Percentiles rank a stretch among this genome's conserved stretches.
Evolutionary conservation across 1,140 invertebrate species (phyloP).

Genomic region (Epicauta chinensis): DNA sequence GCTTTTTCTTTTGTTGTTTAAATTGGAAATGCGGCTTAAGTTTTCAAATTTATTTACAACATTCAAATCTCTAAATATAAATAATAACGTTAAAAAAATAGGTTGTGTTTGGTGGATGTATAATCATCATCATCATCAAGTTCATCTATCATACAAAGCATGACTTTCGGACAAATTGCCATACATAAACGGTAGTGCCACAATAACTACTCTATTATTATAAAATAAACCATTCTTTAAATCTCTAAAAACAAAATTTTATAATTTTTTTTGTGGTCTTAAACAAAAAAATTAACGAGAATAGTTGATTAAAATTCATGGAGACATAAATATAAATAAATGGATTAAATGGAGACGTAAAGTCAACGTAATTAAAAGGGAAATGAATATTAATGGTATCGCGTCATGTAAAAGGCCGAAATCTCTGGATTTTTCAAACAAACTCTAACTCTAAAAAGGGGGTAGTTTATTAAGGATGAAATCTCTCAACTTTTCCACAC

Average conservation of each 20-base stretch:
- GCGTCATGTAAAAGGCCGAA: constrained; percentile 29
- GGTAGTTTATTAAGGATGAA: too few species aligned
- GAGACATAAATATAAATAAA: constrained; percentile 41
- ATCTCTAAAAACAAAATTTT: too few species aligned
- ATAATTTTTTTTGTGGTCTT: too few species aligned
- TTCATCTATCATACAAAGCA: constrained; percentile 18
- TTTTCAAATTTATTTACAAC: too few species aligned
- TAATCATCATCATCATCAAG: constrained; percentile 16
- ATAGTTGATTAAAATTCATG: constrained; percentile 37
- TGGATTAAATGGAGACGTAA: constrained; percentile 38
- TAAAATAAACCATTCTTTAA: too few species aligned
- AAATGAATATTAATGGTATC: constrained; percentile 38
- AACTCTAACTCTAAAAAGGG: too few species aligned
- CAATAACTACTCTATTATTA: too few species aligned
- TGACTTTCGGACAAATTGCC: constrained; percentile 23
- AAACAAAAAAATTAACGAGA: constrained; percentile 15
- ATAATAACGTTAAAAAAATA: background rate
- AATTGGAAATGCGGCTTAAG: too few species aligned
- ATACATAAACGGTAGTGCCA: background rate
- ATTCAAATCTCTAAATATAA: too few species aligned
- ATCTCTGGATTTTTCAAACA: constrained; percentile 5
- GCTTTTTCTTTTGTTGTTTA: too few species aligned
- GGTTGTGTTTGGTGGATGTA: constrained; percentile 12
- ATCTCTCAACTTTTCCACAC: too few species aligned
- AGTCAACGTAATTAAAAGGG: constrained; percentile 39